Evolutionary conservation across 2,797 vertebrate species (phyloP).

Genomic region (Tadarida brasiliensis): DNA sequence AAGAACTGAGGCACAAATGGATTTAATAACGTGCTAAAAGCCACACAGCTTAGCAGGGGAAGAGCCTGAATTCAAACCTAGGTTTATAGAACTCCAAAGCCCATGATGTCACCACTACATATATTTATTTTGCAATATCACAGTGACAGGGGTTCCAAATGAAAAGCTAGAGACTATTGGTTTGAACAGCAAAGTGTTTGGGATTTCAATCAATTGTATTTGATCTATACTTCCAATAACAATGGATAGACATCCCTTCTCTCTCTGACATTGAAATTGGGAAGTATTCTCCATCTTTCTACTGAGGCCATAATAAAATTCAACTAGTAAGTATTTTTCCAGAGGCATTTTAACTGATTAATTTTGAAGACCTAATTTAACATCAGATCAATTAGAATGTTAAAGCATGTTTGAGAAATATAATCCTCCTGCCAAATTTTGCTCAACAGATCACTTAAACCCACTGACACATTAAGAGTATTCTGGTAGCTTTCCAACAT

Average conservation of each 20-base stretch:
- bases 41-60: neutral
- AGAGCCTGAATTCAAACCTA: neutral
- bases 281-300: neutral
- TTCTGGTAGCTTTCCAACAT: conserved; percentile 60
- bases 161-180: neutral
- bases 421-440: conserved; percentile 63
- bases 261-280: neutral
- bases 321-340: conserved; percentile 43
- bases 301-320: conserved; percentile 17
- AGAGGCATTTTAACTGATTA: conserved; percentile 68
- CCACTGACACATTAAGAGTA: conserved; percentile 62
- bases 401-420: conserved; percentile 62
- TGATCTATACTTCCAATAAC: neutral
- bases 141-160: neutral
- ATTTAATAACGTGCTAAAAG: conserved; percentile 21
- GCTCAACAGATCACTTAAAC: conserved; percentile 68
- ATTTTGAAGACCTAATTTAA: conserved; percentile 71
- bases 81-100: neutral
- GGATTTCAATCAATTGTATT: neutral
- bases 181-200: neutral
- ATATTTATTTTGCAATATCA: neutral
- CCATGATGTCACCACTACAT: neutral
- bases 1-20: conserved; percentile 8
- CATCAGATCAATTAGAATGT: conserved; percentile 60
- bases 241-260: neutral